Evolutionary conservation across 2,888 invertebrate genomes (phyloP).

Genomic region (Drosophila quinaria): DNA sequence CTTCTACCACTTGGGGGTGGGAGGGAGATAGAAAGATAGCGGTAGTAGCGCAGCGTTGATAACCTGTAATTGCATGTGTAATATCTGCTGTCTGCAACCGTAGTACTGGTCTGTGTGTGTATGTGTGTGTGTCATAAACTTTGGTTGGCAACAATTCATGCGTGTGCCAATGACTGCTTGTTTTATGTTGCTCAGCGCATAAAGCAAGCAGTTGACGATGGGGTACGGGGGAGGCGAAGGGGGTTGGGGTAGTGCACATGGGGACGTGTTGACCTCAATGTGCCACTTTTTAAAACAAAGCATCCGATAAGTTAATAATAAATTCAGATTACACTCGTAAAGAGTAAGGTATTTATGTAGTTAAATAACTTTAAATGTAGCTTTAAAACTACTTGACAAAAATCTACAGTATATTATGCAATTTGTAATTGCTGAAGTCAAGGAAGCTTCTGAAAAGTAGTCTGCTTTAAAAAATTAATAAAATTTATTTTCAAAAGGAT

Average conservation of each 20-base stretch:
- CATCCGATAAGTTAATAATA: not conserved
- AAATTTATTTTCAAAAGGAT: too few species aligned
- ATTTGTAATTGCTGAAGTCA: too few species aligned
- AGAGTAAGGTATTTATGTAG: too few species aligned
- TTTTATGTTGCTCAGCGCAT: conserved; percentile 1
- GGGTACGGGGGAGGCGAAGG: too few species aligned
- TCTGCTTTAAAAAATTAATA: too few species aligned
- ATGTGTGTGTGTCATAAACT: conserved; percentile 39
- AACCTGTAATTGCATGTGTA: conserved; percentile 57
- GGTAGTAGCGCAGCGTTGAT: conserved; percentile 28
- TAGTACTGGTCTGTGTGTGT: conserved; percentile 14
- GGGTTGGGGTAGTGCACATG: not conserved
- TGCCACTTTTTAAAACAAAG: not conserved
- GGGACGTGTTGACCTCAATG: not conserved
- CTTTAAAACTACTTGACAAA: not conserved
- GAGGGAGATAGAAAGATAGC: not conserved
- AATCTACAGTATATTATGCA: not conserved
- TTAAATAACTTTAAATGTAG: not conserved
- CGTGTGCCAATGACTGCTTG: conserved; percentile 27
- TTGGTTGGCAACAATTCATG: conserved; percentile 49
- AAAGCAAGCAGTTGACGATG: conserved; percentile 2
- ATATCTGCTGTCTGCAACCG: conserved; percentile 28
- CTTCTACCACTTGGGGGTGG: not conserved
- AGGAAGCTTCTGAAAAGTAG: too few species aligned
- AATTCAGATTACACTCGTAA: not conserved